Evolutionary conservation across 1,140 invertebrate genomes (phyloP), one percentile per base, ranked within the genome.

Genomic region (Trichonephila clavata): DNA sequence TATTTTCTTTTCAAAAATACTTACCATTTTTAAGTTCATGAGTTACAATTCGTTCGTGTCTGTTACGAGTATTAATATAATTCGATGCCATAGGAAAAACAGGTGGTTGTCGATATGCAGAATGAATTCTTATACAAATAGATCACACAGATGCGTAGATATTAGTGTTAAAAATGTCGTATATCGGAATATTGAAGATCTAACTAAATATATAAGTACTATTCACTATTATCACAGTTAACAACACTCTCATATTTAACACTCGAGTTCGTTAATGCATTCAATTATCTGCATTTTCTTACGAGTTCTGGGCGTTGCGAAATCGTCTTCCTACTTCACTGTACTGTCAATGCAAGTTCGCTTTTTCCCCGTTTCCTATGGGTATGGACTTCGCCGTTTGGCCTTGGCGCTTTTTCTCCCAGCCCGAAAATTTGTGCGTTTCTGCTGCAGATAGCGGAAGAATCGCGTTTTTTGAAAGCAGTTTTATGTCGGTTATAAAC

Each of bases 21-120:
- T 95, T 95, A 97, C 96, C 96, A 94, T 96, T 97, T 94, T 96
- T 97, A 92, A 97, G 96, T 93, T 96, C 96, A 95, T 97, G 96
- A 57, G 96, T 97, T 95, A 97, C 96, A 95, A 96, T 97, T 94
- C 96, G 96, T 94, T 95, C 95, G 24, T 95, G 95, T 77, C 95
- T 95, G 68, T 57, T 87, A 95, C 96, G 93, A 39, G 88, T 60
- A 77, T 43, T 77, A 57, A n/a, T 32, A 63, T 14, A 87, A 21
- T 65, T 87, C 61, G 86, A 63, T 60, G 88, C 88, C 88, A 90
- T 90, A 43, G 88, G 32, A 90, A 80, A 77, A 80, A 90, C 88
- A 80, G 68, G 88, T 90, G 68, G 88, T 90, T 60, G 5, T 20
- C 57, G 21, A 13, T 50, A 77, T 18, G 71, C 14, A 32, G 27